Evolutionary conservation across 2,888 invertebrate genomes (phyloP), one percentile per base, ranked within the genome.

Genomic region (Chloromyia formosa): DNA sequence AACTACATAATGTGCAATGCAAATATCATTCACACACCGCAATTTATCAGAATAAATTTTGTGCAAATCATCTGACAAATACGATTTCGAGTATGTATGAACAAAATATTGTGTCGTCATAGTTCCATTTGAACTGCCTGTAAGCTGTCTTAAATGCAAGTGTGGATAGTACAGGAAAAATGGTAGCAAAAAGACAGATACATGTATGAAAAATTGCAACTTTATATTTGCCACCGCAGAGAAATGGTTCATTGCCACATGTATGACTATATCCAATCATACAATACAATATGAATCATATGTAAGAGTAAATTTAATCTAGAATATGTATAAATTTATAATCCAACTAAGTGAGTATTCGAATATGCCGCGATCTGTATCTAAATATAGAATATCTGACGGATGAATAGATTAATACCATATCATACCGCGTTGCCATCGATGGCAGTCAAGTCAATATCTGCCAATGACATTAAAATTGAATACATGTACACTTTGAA

Each of bases 401-500:
- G 49, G 49, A n/a, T 49, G 49, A 49, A 49, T 49, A 49, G 49
- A 49, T 49, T 49, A 49, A 49, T n/a, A n/a, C 49, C 3, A 49
- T 49, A 49, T 49, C 49, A 49, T 49, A 49, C 49, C 49, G 49
- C 49, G 49, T 3, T n/a, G 16, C 49, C 49, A 60, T 23, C 23
- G 23, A 60, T 58, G 18, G 22, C n/a, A 58, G 18, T 35, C 27
- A 42, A 58, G 18, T 35, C 27, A 42, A 71, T 71, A 58, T 71
- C 56, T 71, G 71, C 71, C 71, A 58, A 71, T 71, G 71, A 42
- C 71, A 71, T 58, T 56, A 56, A 71, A 56, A 69, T 69, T 54
- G 54, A 69, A 71, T 49, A 49, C 49, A 49, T 49, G 49, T 35
- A 35, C 71, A 71, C 71, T 71, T 71, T 71, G 56, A 18, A 58